Evolutionary conservation across 2,888 invertebrate genomes (phyloP).

Genomic region (Drosophila antonietae): DNA sequence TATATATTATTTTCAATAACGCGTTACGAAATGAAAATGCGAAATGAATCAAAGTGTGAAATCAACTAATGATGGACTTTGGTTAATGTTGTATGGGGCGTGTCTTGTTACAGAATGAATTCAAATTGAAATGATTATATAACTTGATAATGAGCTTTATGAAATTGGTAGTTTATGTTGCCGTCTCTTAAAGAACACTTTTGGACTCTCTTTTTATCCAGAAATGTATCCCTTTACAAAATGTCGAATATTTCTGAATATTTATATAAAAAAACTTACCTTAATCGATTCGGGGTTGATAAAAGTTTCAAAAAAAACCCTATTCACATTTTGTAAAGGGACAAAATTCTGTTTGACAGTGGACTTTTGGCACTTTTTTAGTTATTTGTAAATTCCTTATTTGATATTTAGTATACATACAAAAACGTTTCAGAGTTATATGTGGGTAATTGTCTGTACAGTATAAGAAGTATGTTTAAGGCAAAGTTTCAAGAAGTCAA

Average conservation of each 20-base stretch:
- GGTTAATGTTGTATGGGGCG: constrained; percentile 49
- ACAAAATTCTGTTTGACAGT: constrained; percentile 53
- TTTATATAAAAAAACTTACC: constrained; percentile 48
- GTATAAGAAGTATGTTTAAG: constrained; percentile 21
- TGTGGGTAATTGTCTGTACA: constrained; percentile 56
- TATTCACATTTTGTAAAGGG: constrained; percentile 46
- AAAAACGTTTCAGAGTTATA: constrained; percentile 60
- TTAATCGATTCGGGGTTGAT: background rate
- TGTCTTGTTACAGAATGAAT: constrained; percentile 28
- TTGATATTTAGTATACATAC: constrained; percentile 32
- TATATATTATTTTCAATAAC: constrained; percentile 18
- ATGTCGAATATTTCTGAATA: background rate
- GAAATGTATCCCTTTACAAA: constrained; percentile 65
- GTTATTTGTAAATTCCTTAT: constrained; percentile 14
- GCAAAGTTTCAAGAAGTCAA: constrained; percentile 50
- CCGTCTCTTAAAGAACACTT: constrained; percentile 1
- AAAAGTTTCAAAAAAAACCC: background rate
- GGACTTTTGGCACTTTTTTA: constrained; percentile 16
- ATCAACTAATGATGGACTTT: constrained; percentile 44
- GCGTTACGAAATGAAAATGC: constrained; percentile 40
- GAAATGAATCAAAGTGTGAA: constrained; percentile 52
- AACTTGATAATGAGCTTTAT: constrained; percentile 50
- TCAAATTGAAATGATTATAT: constrained; percentile 10
- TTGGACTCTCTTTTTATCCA: constrained; percentile 1
- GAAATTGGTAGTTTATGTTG: constrained; percentile 38